Base-by-base conservation (phyloP, 2,888 invertebrate species). In the Lycocerus yunnanus region DNA sequence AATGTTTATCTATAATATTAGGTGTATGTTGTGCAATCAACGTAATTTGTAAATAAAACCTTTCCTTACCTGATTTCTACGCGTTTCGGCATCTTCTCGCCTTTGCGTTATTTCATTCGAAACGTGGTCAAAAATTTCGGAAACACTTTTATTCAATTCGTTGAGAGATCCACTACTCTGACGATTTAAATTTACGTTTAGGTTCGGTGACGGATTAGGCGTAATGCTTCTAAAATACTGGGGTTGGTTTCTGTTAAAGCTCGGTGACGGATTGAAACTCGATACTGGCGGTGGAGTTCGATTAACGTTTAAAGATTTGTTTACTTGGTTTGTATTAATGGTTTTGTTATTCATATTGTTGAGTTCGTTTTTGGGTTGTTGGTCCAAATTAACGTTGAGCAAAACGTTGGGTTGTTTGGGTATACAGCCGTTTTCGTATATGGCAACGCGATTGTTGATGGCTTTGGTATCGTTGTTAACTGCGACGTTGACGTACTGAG, bases 21-120 rank as follows among this genome's bases (percentile, higher is more conserved):
- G 14, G 11, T 13, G 18, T n/a, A 63, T 1, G 0, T 9, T 18
- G 6, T 63, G 13, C 10, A 15, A 18, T 16, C 16, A 61, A 20
- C 18, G 9, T n/a, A 18, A n/a, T 63, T 24, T 24, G 11, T 24
- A 24, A 24, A 21, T 21, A 21, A 21, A 21, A 6, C 18, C n/a
- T 43, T n/a, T 58, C 6, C 78, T 82, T 80, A 87, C 87, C 84
- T 87, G 80, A 82, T 88, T 82, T 88, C 91, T 79, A 87, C 89
- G 79, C 87, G 90, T 78, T 88, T 91, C 88, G 4, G 87, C 85
- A 60, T 87, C 87, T 74, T 84, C 85, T 60, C 86, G 86, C 71
- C 85, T 81, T 14, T 81, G 80, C 9, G 81, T 80, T 14, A 84
- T 76, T 71, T 83, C 84, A 65, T 78, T 77, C 78, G 77, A 80